phyloP scores from a whole-genome alignment of 2,797 vertebrate genomes.

The Sorex maritimensis region DNA sequence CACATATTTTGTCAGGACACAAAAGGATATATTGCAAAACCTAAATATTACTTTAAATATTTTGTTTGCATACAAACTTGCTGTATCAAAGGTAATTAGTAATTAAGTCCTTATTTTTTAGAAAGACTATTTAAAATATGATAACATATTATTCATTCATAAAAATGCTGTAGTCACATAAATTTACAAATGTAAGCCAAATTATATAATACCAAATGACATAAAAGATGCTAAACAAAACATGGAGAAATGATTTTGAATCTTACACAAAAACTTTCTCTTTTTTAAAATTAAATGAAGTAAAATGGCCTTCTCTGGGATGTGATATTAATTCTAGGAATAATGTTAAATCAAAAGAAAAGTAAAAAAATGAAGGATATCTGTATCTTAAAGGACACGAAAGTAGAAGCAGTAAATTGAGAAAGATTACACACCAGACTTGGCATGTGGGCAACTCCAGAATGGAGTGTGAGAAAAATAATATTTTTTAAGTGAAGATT shows the following conservation, averaged over 20 bases:
- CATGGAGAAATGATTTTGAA: conserved; percentile 2
- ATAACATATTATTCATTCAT: neutral
- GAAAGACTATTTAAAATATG: neutral
- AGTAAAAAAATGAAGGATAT: too few species aligned
- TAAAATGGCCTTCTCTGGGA: too few species aligned
- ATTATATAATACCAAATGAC: neutral
- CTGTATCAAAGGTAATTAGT: neutral
- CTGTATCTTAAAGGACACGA: too few species aligned
- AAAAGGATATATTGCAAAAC: neutral
- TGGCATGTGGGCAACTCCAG: too few species aligned
- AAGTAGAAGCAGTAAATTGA: too few species aligned
- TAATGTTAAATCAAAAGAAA: too few species aligned
- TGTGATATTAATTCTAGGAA: too few species aligned
- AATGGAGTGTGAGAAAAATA: neutral
- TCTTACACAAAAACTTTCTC: neutral
- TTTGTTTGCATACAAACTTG: neutral
- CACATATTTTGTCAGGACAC: too few species aligned
- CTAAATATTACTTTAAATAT: neutral
- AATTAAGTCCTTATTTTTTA: neutral
- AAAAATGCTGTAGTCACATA: neutral
- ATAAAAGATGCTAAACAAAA: conserved; percentile 15
- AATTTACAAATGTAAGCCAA: neutral
- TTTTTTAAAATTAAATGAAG: too few species aligned
- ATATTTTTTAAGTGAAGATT: too few species aligned
- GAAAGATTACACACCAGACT: too few species aligned